Base-by-base conservation (phyloP, 23 tunicate species). In the Trididemnum miniatum region DNA sequence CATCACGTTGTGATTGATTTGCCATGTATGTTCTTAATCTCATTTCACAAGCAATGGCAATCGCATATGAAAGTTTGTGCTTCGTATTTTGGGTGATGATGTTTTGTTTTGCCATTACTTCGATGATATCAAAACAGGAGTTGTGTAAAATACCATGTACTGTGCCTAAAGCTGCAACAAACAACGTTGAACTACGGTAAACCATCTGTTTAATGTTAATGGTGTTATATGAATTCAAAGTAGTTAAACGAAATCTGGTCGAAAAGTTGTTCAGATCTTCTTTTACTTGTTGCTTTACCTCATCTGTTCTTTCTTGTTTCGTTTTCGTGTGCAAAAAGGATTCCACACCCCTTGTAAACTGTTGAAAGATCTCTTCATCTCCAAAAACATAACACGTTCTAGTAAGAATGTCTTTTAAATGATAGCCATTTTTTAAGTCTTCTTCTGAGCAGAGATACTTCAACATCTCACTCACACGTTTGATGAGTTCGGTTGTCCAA, bases 301-400 rank as follows among this genome's bases (percentile, higher is more conserved):
- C 18, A 18, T 49, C 18, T 49, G 12, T 49, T 49, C 12, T 9
- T 12, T 49, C 18, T 49, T 49, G 57, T 12, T 49, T n/a, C n/a
- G n/a, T 49, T 49, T 49, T 18, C 15, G 15, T 49, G 12, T 9
- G 57, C 57, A 49, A 49, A 49, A 49, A 9, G 57, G 12, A 9
- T 12, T 49, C 18, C 18, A 49, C 57, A 49, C 57, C 57, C 12
- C 15, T 9, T 49, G 12, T 49, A 49, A 49, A 81, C 40, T 24
- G n/a, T 0, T 81, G 1, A 30, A 65, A 67, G 3, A 81, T 34
- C 4, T 31, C 22, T 34, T 27, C 22, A 23, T 81, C 72, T 18
- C 85, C 85, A 66, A 65, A 81, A 18, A 81, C 85, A 34, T 60
- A 35, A 28, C 85, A 81, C 34, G 76, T 65, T 33, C 51, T 65